These are phyloP conservation scores for Cephus pygmeus DNA, from an alignment of 2,888 invertebrate species.

Conservation along the genomic window DNA sequence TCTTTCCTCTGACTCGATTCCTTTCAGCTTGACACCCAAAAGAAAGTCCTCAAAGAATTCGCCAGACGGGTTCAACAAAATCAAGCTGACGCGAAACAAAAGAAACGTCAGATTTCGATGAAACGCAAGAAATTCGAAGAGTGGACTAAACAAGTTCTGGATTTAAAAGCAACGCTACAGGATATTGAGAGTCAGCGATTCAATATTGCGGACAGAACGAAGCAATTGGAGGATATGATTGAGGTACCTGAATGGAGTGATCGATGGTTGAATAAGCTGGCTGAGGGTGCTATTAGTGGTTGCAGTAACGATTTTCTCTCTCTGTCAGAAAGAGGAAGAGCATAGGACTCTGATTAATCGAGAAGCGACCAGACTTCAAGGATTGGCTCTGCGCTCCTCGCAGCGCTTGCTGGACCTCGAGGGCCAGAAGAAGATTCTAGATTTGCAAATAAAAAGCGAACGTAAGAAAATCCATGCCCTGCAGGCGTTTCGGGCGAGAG, in stretches of 20 bases:
- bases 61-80: constrained; percentile 32
- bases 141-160: constrained; percentile 59
- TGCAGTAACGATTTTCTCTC: constrained; percentile 1
- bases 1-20: neutral
- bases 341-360: constrained; percentile 41
- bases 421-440: constrained; percentile 43
- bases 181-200: constrained; percentile 69
- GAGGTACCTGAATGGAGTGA: constrained; percentile 50
- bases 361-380: constrained; percentile 48
- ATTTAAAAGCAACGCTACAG: constrained; percentile 67
- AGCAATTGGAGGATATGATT: constrained; percentile 72
- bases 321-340: constrained; percentile 53
- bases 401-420: constrained; percentile 44
- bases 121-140: constrained; percentile 38
- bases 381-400: constrained; percentile 35
- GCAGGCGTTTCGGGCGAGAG: constrained; percentile 31
- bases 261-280: too few species aligned
- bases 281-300: too few species aligned
- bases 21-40: constrained; percentile 34
- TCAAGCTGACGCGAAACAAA: constrained; percentile 32
- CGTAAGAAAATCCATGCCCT: constrained; percentile 45
- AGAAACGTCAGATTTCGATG: constrained; percentile 25
- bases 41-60: constrained; percentile 46
- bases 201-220: constrained; percentile 71
- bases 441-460: constrained; percentile 43